Evolutionary conservation across 2,888 invertebrate genomes (phyloP), one percentile per base, ranked within the genome.

Genomic region (Eledona agricola): DNA sequence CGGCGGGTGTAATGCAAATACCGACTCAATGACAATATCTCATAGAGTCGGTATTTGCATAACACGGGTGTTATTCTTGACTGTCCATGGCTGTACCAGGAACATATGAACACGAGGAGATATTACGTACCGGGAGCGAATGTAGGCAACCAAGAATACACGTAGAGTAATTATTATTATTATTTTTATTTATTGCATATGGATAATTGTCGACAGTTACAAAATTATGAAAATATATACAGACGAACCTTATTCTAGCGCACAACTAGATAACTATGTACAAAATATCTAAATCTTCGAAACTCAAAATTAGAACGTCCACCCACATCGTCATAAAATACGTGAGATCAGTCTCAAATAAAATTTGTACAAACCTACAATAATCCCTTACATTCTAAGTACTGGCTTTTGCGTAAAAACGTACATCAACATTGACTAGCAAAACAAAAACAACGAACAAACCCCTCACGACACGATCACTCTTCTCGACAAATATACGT

Each of bases 291-390:
- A 32, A 12, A 7, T 19, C 9, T 26, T n/a, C 13, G 6, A 29
- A 22, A 34, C n/a, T 15, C 25, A 9, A 26, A 12, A 13, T 35
- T 19, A 40, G 26, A 40, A 38, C 34, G 26, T 17, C 34, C 17
- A 51, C 31, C 34, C 45, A 17, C 45, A 43, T 29, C 15, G 4
- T 13, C 20, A 7, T 40, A n/a, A 13, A 15, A 7, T 19, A 32
- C 7, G 20, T 51, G 51, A 51, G 51, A 51, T 51, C 51, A 51
- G 51, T 51, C 51, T 51, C 51, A 43, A 51, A 43, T 9, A 5
- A 51, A 50, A 51, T 51, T 43, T 43, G 42, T 51, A 43, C 35
- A 51, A 34, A 51, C 42, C 42, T 43, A 51, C 43, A 51, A 51
- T 10, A 42, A 15, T 32, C 12, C 7, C 29, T 49, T 50, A 50